A percentile compares a stretch with the other conserved stretches of the same genome.
Evolutionary conservation across 2,888 invertebrate genomes (phyloP).

Genomic region (Rambutsinella grinnellia): DNA sequence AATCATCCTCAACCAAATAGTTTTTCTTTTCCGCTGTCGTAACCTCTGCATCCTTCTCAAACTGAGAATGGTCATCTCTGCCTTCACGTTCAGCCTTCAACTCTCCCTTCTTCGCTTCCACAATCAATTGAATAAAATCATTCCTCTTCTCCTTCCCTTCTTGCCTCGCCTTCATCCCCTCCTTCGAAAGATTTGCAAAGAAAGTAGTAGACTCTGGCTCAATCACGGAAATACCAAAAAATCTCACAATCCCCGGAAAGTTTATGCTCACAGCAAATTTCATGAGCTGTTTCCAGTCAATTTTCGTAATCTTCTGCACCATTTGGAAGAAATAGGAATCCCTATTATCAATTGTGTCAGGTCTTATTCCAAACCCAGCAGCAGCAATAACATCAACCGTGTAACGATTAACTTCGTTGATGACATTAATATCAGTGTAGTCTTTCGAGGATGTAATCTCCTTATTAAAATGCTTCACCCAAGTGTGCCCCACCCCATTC

Average conservation of each 20-base stretch:
- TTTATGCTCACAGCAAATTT: neutral
- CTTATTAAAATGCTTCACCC: neutral
- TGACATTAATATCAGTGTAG: neutral
- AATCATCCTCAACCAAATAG: slow-evolving; percentile 8
- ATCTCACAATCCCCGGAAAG: neutral
- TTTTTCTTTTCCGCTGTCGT: too few relatives aligned
- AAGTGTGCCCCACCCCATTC: neutral
- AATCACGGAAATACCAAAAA: neutral
- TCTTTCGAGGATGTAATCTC: neutral
- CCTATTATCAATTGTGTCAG: slow-evolving; percentile 67
- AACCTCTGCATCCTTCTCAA: slow-evolving; percentile 45
- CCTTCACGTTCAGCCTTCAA: slow-evolving; percentile 37
- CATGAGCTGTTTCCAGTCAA: neutral
- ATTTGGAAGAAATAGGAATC: slow-evolving; percentile 69
- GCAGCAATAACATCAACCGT: slow-evolving; percentile 67
- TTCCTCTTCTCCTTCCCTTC: slow-evolving; percentile 6
- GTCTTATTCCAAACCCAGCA: slow-evolving; percentile 70
- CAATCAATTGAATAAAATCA: slow-evolving; percentile 50
- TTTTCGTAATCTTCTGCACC: slow-evolving; percentile 42
- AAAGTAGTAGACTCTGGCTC: neutral
- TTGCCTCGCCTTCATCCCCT: neutral
- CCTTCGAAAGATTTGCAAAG: neutral
- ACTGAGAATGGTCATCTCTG: slow-evolving; percentile 9
- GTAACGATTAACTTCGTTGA: slow-evolving; percentile 38
- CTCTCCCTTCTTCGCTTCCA: slow-evolving; percentile 20